A percentile compares a stretch with the other conserved stretches of the same genome.
Conservation (phyloP, 2,888 invertebrate species). For the Myathropa florea region DNA sequence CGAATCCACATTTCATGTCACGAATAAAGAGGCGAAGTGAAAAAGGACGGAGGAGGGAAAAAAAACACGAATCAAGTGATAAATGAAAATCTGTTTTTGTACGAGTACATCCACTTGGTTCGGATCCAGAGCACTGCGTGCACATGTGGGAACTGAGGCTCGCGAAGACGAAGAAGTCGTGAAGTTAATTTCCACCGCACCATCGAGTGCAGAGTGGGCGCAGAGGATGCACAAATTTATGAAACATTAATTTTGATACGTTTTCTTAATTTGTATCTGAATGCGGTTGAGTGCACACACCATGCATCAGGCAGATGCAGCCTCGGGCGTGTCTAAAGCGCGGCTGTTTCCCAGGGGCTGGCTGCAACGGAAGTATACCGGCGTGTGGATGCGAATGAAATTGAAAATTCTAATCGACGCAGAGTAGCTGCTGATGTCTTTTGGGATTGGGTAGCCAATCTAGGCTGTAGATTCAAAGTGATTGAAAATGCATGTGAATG, state of each 20-base stretch:
- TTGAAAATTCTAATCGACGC: slow-evolving; percentile 29
- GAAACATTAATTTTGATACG: slow-evolving; percentile 4
- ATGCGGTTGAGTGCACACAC: not conserved
- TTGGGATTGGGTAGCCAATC: slow-evolving; percentile 14
- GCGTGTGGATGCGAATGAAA: not conserved
- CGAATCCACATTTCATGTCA: slow-evolving; percentile 37
- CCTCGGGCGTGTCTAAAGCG: not conserved
- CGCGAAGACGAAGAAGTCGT: slow-evolving; percentile 37
- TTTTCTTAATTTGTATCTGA: slow-evolving; percentile 16
- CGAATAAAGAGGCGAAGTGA: slow-evolving; percentile 11
- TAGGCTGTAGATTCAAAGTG: slow-evolving; percentile 17
- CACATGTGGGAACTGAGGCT: not conserved
- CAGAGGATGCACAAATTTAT: not conserved
- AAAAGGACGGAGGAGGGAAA: not conserved
- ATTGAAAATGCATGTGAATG: not conserved
- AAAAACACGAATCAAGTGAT: not conserved
- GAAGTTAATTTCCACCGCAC: slow-evolving; percentile 53
- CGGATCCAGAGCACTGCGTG: not conserved
- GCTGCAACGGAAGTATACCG: not conserved
- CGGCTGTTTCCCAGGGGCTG: not conserved
- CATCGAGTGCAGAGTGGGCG: too few relatives aligned
- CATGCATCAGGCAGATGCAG: not conserved
- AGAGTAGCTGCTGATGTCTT: slow-evolving; percentile 27
- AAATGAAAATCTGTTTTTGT: not conserved
- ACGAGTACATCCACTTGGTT: not conserved